These are phyloP conservation scores for Leptopilina myrica DNA, from an alignment of 2,888 invertebrate genomes.

Conservation along the genomic window DNA sequence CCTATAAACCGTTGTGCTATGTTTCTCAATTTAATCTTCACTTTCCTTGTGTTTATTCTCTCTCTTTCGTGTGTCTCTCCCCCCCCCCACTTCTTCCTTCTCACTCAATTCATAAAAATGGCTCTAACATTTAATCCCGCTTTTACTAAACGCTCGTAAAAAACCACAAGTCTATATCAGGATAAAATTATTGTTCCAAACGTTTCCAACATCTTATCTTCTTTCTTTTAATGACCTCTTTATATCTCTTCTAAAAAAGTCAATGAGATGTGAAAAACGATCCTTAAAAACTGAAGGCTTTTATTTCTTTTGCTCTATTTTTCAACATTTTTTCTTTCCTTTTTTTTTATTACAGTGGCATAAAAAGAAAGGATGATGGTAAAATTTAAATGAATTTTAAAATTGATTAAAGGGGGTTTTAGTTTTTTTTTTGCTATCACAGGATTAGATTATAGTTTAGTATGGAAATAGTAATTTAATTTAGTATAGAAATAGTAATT, in stretches of 20 bases:
- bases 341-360: no score
- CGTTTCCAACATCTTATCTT: not conserved
- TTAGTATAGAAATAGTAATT: no score
- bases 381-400: no score
- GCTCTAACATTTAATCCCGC: constrained; percentile 11
- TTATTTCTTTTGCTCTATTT: not conserved
- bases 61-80: not conserved
- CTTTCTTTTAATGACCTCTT: not conserved
- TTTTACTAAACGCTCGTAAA: constrained; percentile 25
- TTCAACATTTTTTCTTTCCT: constrained; percentile 5
- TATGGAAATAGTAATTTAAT: no score
- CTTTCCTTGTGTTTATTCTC: not conserved
- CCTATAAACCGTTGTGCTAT: not conserved
- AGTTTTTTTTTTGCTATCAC: no score
- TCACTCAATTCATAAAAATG: constrained; percentile 11
- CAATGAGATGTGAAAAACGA: constrained; percentile 41
- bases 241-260: constrained; percentile 21
- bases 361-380: no score
- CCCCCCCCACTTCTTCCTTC: not conserved
- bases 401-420: no score
- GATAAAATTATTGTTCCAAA: constrained; percentile 12
- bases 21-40: not conserved
- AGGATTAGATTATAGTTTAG: no score
- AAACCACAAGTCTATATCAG: constrained; percentile 21
- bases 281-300: not conserved